Conservation (phyloP, 2,888 invertebrate genomes). For the Apoda limacodes region DNA sequence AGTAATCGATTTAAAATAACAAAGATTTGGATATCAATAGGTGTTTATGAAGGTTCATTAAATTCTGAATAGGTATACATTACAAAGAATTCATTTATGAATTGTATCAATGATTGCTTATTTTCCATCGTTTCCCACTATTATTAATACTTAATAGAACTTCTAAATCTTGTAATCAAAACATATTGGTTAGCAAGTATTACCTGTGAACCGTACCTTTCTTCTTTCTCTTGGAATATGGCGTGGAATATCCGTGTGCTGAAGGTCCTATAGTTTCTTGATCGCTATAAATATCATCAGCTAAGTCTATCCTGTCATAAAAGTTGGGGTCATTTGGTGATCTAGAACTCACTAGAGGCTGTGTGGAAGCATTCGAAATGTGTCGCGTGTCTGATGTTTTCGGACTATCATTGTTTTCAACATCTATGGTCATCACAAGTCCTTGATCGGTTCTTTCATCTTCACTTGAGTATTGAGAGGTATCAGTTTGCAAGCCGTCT, state of each 20-base stretch:
- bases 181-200: no score
- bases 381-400: slow-evolving; percentile 35
- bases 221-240: slow-evolving; percentile 42
- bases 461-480: slow-evolving; percentile 46
- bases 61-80: no score
- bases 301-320: slow-evolving; percentile 45
- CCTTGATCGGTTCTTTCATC: slow-evolving; percentile 42
- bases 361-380: slow-evolving; percentile 39
- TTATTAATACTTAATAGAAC: no score
- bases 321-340: slow-evolving; percentile 26
- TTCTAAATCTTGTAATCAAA: no score
- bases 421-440: slow-evolving; percentile 51
- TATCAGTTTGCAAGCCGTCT: slow-evolving; percentile 28
- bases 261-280: slow-evolving; percentile 27
- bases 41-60: no score
- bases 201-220: slow-evolving; percentile 37
- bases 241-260: slow-evolving; percentile 36
- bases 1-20: no score
- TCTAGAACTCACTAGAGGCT: slow-evolving; percentile 31
- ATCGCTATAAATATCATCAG: slow-evolving; percentile 32
- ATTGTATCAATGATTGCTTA: no score
- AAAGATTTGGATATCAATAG: no score
- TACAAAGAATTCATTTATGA: no score
- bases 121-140: no score
- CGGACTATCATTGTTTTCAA: slow-evolving; percentile 34